phyloP scores from a whole-genome alignment of 2,888 invertebrate genomes.

The Xiphydria camelus region DNA sequence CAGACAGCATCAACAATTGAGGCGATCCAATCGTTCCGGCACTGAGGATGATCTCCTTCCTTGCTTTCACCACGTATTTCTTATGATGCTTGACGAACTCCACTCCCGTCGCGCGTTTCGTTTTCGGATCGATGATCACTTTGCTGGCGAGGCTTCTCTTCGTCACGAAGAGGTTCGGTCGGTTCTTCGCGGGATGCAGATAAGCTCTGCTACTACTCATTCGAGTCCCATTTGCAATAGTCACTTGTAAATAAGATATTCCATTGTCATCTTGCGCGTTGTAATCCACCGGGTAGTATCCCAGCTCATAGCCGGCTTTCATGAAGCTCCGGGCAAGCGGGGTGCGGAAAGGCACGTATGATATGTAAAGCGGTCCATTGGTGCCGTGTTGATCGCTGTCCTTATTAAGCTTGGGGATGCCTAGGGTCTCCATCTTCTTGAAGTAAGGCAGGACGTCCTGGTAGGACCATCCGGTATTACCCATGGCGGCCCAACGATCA shows the following conservation, averaged over 20 bases:
- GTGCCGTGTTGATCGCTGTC: constrained; percentile 63
- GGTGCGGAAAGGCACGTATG: constrained; percentile 62
- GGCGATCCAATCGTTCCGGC: constrained; percentile 80
- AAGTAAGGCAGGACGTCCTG: constrained; percentile 75
- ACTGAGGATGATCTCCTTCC: constrained; percentile 73
- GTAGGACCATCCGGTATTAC: constrained; percentile 76
- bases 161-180: constrained; percentile 67
- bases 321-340: constrained; percentile 67
- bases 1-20: constrained; percentile 79
- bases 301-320: constrained; percentile 65
- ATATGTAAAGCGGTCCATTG: constrained; percentile 64
- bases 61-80: constrained; percentile 63
- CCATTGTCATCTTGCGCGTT: constrained; percentile 68
- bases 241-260: constrained; percentile 66
- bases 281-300: constrained; percentile 65
- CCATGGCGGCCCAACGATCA: constrained; percentile 73
- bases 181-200: constrained; percentile 63
- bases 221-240: constrained; percentile 68
- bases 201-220: constrained; percentile 72
- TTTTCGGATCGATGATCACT: constrained; percentile 62
- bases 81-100: constrained; percentile 62
- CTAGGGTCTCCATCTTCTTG: constrained; percentile 74
- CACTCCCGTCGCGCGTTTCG: constrained; percentile 65
- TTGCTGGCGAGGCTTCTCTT: constrained; percentile 66
- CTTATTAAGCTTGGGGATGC: constrained; percentile 17